phyloP scores from a whole-genome alignment of 2,888 invertebrate genomes.

The Hirtodrosophila cameraria region DNA sequence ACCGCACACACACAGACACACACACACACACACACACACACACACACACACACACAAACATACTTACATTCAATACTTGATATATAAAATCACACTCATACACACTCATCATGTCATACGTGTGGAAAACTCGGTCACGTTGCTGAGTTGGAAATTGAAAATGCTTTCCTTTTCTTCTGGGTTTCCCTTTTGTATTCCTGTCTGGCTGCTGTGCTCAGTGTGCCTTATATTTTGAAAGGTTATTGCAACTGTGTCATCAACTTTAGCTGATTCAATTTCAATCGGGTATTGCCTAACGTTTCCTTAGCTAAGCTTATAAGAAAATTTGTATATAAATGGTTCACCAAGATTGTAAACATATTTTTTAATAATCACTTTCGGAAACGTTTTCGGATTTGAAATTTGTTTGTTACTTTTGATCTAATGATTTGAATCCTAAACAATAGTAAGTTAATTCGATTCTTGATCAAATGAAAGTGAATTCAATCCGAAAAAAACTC shows the following conservation, averaged over 20 bases:
- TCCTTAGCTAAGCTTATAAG: too few species aligned
- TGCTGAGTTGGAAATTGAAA: conserved; percentile 45
- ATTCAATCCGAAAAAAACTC: too few species aligned
- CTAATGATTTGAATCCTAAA: too few species aligned
- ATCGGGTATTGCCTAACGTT: too few species aligned
- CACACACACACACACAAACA: conserved; percentile 6
- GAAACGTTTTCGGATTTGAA: too few species aligned
- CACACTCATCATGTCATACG: conserved; percentile 13
- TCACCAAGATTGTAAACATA: too few species aligned
- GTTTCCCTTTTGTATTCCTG: conserved; percentile 10
- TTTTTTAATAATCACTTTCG: too few species aligned
- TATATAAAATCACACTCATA: conserved; percentile 21
- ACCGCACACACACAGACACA: conserved; percentile 1
- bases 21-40: conserved; percentile 2
- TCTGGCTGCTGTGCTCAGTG: too few species aligned
- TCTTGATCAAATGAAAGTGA: too few species aligned
- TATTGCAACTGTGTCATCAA: conserved; percentile 40
- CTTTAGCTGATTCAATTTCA: conserved; percentile 3
- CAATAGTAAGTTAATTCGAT: too few species aligned
- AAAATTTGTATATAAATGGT: too few species aligned
- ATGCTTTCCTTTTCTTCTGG: conserved; percentile 26
- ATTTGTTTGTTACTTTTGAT: too few species aligned
- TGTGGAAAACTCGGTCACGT: conserved; percentile 52
- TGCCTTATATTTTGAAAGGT: conserved; percentile 16
- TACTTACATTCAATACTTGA: conserved; percentile 13